Percentiles rank a stretch among this genome's conserved stretches.
Conservation (phyloP, 1,140 invertebrate species). For the Drosophila fuyamai region DNA sequence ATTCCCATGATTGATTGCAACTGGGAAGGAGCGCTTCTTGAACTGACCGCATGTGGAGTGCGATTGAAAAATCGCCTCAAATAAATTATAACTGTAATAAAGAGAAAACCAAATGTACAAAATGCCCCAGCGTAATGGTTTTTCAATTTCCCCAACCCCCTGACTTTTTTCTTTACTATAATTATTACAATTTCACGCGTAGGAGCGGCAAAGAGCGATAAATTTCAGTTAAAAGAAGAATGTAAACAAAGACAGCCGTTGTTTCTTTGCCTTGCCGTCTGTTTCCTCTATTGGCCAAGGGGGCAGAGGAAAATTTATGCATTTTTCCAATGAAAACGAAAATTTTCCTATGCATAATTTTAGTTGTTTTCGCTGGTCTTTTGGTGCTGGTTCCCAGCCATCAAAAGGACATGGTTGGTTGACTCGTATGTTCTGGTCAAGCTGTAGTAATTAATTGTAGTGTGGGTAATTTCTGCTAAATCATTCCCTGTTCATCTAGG, state of each 20-base stretch:
- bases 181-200: slow-evolving; percentile 64
- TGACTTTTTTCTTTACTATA: slow-evolving; percentile 19
- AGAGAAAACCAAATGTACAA: slow-evolving; percentile 30
- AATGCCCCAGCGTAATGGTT: slow-evolving; percentile 56
- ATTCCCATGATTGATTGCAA: slow-evolving; percentile 68
- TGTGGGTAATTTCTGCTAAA: slow-evolving; percentile 64
- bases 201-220: slow-evolving; percentile 32
- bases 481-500: slow-evolving; percentile 54
- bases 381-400: slow-evolving; percentile 38
- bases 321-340: slow-evolving; percentile 75
- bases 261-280: slow-evolving; percentile 6
- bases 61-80: slow-evolving; percentile 78
- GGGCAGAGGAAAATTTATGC: slow-evolving; percentile 53
- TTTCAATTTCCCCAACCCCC: slow-evolving; percentile 59
- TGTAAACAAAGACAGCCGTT: slow-evolving; percentile 36
- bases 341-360: slow-evolving; percentile 56
- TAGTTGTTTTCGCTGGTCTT: slow-evolving; percentile 21
- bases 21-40: slow-evolving; percentile 45
- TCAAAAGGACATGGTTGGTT: slow-evolving; percentile 74
- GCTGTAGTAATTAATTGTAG: slow-evolving; percentile 71
- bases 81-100: slow-evolving; percentile 83
- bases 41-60: slow-evolving; percentile 62
- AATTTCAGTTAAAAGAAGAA: slow-evolving; percentile 47
- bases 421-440: slow-evolving; percentile 29
- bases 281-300: slow-evolving; percentile 9